Percentiles rank a stretch among this genome's conserved stretches.
These are phyloP conservation scores for Threskiornis aethiopicus DNA, from an alignment of 2,797 vertebrate species.

Conservation along the genomic window DNA sequence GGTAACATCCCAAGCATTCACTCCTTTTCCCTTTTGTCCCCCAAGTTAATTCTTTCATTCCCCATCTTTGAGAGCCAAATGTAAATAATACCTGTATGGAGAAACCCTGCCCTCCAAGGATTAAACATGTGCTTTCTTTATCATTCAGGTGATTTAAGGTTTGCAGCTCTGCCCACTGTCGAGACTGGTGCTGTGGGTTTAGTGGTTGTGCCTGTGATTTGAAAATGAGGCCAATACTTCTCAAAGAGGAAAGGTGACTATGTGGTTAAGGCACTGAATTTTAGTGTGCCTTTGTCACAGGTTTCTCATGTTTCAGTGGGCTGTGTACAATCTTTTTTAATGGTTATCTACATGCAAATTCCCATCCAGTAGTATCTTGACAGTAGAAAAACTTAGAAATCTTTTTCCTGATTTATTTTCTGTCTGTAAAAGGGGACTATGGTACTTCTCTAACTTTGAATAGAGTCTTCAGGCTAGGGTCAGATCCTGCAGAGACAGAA, in stretches of 20 bases:
- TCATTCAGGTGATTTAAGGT: background rate
- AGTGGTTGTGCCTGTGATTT: background rate
- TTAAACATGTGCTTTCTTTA: background rate
- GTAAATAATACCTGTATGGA: background rate
- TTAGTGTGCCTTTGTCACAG: background rate
- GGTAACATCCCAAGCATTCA: background rate
- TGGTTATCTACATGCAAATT: background rate
- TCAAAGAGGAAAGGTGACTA: background rate
- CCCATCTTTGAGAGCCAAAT: background rate
- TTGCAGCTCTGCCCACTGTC: rapidly evolving
- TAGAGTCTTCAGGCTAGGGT: background rate
- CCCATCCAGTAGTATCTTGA: background rate
- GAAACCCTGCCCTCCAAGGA: background rate
- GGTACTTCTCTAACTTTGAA: background rate
- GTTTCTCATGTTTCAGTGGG: background rate
- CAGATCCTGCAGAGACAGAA: background rate
- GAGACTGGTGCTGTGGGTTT: background rate
- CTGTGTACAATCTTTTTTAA: background rate
- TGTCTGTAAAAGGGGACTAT: rapidly evolving
- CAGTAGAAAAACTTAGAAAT: background rate
- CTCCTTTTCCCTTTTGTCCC: background rate
- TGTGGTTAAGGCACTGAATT: background rate
- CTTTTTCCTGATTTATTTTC: background rate
- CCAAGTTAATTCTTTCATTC: background rate
- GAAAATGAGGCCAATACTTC: background rate